These are phyloP conservation scores for Dendrocincla tyrannina DNA, from an alignment of 2,797 vertebrate species.

Conservation along the genomic window DNA sequence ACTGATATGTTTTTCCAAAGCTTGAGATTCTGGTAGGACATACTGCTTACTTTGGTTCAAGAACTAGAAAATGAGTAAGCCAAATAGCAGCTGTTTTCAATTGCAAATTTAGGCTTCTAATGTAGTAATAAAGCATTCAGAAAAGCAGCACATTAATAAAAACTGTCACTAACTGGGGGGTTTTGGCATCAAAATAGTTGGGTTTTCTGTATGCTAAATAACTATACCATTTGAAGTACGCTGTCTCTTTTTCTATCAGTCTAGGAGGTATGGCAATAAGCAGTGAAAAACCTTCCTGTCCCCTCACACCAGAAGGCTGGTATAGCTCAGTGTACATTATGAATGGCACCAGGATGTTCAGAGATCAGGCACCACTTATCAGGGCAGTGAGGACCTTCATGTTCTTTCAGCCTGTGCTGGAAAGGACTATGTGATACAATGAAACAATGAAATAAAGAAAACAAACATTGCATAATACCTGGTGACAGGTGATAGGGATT, in stretches of 20 bases:
- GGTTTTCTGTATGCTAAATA: neutral
- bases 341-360: neutral
- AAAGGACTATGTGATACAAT: neutral
- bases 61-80: conserved; percentile 6
- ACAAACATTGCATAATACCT: neutral
- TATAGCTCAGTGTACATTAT: accelerated
- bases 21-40: conserved; percentile 8
- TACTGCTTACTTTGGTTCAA: neutral
- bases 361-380: neutral
- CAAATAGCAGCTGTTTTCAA: conserved; percentile 50
- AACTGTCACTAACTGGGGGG: neutral
- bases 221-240: neutral
- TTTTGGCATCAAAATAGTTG: neutral
- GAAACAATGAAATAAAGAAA: neutral
- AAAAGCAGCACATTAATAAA: neutral
- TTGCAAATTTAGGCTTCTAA: conserved; percentile 7
- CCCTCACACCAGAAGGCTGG: neutral
- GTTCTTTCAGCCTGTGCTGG: neutral
- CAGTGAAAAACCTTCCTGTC: neutral
- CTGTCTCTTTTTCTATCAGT: neutral
- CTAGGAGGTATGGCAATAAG: neutral
- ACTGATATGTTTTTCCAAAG: conserved; percentile 11
- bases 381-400: neutral
- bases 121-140: neutral
- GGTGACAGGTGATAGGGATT: neutral